Evolutionary conservation across 2,888 invertebrate genomes (phyloP).

Genomic region (Conomelus anceps): DNA sequence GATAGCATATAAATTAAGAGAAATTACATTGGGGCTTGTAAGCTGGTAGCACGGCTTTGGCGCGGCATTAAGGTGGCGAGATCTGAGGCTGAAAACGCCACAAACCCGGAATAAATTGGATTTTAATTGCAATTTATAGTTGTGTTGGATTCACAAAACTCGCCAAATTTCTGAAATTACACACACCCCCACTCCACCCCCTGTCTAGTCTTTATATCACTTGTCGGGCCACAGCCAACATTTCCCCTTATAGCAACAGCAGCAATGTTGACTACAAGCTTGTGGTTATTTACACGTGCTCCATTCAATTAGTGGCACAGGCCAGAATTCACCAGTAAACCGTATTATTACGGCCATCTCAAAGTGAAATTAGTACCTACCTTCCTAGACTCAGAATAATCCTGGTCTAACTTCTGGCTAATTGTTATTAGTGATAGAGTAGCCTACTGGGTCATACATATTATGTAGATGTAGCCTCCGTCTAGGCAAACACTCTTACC

Average conservation of each 20-base stretch:
- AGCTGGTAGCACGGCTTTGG: background rate
- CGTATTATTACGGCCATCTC: background rate
- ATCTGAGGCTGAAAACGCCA: background rate
- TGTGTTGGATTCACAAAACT: background rate
- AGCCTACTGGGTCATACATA: too few relatives aligned
- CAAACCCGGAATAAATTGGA: slow-evolving; percentile 1
- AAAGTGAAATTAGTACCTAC: background rate
- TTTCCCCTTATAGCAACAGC: background rate
- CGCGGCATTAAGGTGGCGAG: background rate
- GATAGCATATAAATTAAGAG: background rate
- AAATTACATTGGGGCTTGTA: background rate
- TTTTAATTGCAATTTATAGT: slow-evolving; percentile 12
- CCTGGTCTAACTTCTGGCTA: background rate
- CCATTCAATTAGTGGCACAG: background rate
- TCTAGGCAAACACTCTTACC: too few relatives aligned
- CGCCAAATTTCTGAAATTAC: background rate
- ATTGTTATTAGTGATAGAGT: background rate
- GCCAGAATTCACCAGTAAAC: background rate
- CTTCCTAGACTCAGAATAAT: background rate
- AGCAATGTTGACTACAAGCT: background rate
- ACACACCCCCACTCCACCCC: background rate
- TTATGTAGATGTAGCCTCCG: too few relatives aligned
- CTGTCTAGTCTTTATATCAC: background rate
- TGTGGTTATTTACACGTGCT: background rate
- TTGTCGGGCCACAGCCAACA: background rate